Evolutionary conservation across 2,888 invertebrate genomes (phyloP).

Genomic region (Eupithecia tripunctaria): DNA sequence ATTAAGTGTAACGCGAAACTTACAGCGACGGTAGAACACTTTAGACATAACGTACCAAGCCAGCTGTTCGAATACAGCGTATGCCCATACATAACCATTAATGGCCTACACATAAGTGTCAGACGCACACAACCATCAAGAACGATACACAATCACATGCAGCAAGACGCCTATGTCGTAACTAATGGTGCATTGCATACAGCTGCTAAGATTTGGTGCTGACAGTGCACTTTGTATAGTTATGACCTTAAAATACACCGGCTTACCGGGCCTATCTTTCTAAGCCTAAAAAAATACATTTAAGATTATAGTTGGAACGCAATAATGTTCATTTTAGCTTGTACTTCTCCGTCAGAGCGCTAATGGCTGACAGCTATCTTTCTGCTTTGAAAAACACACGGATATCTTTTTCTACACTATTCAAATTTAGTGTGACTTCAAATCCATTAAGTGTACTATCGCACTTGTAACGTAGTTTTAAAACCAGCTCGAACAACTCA

Average conservation of each 20-base stretch:
- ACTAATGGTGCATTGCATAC: slow-evolving; percentile 1
- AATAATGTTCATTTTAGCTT: no score
- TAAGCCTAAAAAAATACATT: no score
- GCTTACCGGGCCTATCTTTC: background rate
- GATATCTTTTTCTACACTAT: no score
- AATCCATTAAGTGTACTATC: no score
- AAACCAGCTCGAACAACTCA: no score
- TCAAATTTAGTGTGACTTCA: no score
- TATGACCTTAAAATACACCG: no score
- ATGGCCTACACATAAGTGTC: slow-evolving; percentile 5
- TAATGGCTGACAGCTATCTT: no score
- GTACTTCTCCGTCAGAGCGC: no score
- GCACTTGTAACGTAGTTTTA: no score
- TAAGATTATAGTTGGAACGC: no score
- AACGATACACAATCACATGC: background rate
- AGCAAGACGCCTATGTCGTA: background rate
- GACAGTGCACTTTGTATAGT: background rate
- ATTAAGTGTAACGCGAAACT: background rate
- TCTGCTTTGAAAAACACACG: no score
- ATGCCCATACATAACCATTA: background rate
- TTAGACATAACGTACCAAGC: background rate
- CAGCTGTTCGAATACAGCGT: background rate
- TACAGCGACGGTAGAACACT: background rate
- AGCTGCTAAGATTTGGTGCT: background rate
- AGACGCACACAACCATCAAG: background rate